Conservation (phyloP, 2,797 vertebrate genomes). For the Micromesistius poutassou region DNA sequence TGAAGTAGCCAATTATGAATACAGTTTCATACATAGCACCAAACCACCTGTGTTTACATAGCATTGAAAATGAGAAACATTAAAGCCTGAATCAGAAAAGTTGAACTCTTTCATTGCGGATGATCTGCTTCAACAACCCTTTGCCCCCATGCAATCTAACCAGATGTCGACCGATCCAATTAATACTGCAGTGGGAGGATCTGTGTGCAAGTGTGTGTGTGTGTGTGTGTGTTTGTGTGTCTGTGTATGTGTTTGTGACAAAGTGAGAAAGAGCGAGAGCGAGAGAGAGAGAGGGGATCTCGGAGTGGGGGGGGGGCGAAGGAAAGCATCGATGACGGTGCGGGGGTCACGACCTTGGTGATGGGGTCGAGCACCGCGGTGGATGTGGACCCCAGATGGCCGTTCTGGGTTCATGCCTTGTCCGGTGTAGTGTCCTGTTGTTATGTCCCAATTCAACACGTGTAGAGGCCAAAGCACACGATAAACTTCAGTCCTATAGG, state of each 20-base stretch:
- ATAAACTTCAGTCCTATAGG: background rate
- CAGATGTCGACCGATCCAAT: background rate
- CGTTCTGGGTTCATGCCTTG: background rate
- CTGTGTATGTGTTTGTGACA: background rate
- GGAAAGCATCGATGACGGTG: background rate
- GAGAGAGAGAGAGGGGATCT: background rate
- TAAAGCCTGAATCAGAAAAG: background rate
- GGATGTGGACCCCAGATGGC: background rate
- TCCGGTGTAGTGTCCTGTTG: background rate
- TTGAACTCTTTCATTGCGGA: background rate
- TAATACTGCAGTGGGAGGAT: background rate
- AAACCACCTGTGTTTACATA: background rate
- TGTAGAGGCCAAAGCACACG: background rate
- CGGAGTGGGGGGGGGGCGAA: background rate
- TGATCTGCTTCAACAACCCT: background rate
- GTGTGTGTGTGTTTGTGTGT: constrained; percentile 2
- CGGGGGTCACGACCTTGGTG: background rate
- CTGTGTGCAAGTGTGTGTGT: constrained; percentile 12
- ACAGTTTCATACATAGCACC: background rate
- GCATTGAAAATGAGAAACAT: background rate
- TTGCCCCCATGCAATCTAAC: background rate
- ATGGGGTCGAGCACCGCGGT: background rate
- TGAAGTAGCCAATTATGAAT: background rate
- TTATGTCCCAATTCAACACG: constrained; percentile 7
- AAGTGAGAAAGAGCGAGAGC: background rate